Evolutionary conservation across 2,113 vertebrate species (phyloP).

Genomic region (Meles meles): DNA sequence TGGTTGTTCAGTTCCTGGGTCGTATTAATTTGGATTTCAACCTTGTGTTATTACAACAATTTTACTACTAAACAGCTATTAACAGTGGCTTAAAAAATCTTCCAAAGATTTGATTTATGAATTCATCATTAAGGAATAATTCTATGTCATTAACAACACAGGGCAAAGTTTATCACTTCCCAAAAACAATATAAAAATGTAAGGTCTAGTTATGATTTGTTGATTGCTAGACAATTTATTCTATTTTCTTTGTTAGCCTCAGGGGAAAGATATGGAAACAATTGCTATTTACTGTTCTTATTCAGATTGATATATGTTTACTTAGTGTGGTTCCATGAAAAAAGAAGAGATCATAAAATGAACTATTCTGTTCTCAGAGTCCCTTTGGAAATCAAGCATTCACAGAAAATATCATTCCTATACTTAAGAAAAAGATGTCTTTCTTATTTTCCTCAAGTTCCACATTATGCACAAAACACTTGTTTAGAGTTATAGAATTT

Average conservation of each 20-base stretch:
- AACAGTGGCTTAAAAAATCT: not conserved
- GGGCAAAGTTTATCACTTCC: slow-evolving; percentile 13
- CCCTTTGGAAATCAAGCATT: slow-evolving; percentile 30
- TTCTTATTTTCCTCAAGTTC: slow-evolving; percentile 23
- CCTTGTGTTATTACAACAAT: not conserved
- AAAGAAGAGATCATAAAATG: not conserved
- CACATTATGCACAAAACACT: not conserved
- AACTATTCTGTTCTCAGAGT: not conserved
- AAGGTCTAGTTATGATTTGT: slow-evolving; percentile 19
- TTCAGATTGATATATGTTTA: not conserved
- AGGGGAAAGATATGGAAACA: not conserved
- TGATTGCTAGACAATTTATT: slow-evolving; percentile 1
- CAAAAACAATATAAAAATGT: slow-evolving; percentile 33
- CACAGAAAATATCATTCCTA: slow-evolving; percentile 23
- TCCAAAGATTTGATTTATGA: slow-evolving; percentile 32
- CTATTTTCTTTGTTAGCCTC: not conserved
- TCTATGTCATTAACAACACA: not conserved
- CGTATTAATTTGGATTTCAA: slow-evolving; percentile 23
- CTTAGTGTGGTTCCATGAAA: slow-evolving; percentile 6
- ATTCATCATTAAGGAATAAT: slow-evolving; percentile 38
- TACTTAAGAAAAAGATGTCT: not conserved
- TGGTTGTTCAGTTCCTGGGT: not conserved
- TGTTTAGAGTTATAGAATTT: slow-evolving; percentile 4
- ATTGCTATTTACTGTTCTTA: slow-evolving; percentile 4
- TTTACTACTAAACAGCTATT: not conserved